Evolutionary conservation across 2,113 vertebrate genomes (phyloP).

Genomic region (Tychaedon coryphoeus): DNA sequence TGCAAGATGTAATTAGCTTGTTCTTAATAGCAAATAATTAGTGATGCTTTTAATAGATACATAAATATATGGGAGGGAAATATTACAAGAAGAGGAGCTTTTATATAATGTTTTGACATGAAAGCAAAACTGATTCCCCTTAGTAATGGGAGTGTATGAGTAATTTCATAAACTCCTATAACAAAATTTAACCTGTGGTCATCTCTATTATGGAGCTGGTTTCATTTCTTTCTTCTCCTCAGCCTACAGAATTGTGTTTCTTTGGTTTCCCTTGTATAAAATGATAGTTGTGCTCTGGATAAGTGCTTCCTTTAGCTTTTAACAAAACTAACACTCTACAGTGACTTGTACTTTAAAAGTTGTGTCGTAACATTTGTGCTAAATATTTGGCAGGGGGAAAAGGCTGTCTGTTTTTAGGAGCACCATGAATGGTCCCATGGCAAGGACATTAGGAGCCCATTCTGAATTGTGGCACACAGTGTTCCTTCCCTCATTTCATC

Average conservation of each 20-base stretch:
- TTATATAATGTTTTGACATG: not conserved
- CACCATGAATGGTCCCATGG: fast-evolving
- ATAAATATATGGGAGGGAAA: not conserved
- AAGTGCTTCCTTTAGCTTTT: not conserved
- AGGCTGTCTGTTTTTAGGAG: not conserved
- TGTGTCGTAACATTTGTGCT: not conserved
- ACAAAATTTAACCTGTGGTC: not conserved
- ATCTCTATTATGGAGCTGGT: not conserved
- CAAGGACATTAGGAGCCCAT: not conserved
- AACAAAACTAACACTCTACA: not conserved
- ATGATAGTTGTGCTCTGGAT: not conserved
- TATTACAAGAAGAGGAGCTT: not conserved
- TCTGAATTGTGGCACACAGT: too few relatives aligned
- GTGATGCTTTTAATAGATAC: not conserved
- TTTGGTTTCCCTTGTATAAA: not conserved
- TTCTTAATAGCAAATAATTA: conserved; percentile 24
- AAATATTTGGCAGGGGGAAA: not conserved
- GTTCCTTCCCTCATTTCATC: fast-evolving
- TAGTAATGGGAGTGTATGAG: not conserved
- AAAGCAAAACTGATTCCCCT: not conserved
- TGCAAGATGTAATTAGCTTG: not conserved
- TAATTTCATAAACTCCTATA: not conserved
- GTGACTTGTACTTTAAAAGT: not conserved
- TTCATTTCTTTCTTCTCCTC: not conserved
- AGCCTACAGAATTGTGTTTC: not conserved